Percentiles rank a stretch among this genome's conserved stretches.
These are phyloP conservation scores for Branchinecta sandiegonensis DNA, from an alignment of 2,888 invertebrate species.

Conservation along the genomic window DNA sequence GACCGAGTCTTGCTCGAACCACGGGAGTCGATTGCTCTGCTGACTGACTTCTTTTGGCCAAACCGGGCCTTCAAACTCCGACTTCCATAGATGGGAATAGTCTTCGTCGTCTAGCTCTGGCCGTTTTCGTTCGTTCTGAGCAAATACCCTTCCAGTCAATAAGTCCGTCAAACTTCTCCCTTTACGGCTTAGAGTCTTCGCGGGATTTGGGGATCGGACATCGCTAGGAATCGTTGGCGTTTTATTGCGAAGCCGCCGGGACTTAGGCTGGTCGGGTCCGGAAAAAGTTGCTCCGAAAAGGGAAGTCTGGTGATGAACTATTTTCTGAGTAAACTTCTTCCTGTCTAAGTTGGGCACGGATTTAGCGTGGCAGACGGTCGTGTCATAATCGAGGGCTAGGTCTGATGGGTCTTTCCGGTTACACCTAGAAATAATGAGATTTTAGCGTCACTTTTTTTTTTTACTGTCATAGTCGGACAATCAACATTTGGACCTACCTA, in stretches of 20 bases:
- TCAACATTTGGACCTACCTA: too few relatives aligned
- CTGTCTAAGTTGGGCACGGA: not conserved
- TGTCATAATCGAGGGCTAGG: not conserved
- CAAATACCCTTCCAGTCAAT: conserved; percentile 2
- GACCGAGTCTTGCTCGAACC: conserved; percentile 7
- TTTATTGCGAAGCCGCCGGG: not conserved
- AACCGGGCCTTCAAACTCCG: not conserved
- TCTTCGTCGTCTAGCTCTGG: not conserved
- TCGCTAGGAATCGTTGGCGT: not conserved
- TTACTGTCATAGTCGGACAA: too few relatives aligned
- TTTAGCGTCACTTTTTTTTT: not conserved
- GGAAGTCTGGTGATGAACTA: not conserved
- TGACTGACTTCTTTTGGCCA: conserved; percentile 10
- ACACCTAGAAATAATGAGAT: not conserved
- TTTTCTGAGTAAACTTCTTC: not conserved
- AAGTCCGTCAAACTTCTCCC: conserved; percentile 1
- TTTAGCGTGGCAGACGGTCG: not conserved
- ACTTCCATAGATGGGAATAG: not conserved
- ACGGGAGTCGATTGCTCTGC: not conserved
- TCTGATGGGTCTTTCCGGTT: not conserved
- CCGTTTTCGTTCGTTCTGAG: not conserved
- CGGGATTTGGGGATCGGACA: not conserved
- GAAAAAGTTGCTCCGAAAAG: not conserved
- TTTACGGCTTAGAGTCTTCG: not conserved
- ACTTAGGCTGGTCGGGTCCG: not conserved